phyloP scores from a whole-genome alignment of 2,888 invertebrate species.

The Eupithecia pulchellata region DNA sequence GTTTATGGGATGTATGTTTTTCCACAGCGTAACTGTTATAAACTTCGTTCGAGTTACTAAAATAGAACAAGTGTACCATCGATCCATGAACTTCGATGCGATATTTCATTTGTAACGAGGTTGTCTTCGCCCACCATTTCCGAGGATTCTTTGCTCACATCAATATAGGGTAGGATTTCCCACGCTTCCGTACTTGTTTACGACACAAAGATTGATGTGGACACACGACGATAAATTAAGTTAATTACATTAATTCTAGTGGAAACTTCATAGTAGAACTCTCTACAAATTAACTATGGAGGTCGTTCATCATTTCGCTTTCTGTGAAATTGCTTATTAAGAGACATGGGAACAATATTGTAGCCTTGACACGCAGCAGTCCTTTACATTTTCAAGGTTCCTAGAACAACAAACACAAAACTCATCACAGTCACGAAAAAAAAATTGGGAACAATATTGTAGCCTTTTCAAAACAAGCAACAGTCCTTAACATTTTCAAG shows the following conservation, averaged over 20 bases:
- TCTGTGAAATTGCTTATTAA: constrained; percentile 35
- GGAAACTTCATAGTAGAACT: constrained; percentile 46
- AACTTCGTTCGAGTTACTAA: background rate
- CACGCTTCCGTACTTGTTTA: constrained; percentile 2
- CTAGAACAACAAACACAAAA: too few relatives aligned
- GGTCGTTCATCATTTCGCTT: constrained; percentile 36
- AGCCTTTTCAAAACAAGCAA: too few relatives aligned
- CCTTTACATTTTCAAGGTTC: background rate
- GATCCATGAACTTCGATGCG: constrained; percentile 23
- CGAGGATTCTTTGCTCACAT: constrained; percentile 2
- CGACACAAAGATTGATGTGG: constrained; percentile 45
- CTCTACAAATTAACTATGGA: constrained; percentile 39
- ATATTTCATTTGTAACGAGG: constrained; percentile 29
- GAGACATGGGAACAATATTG: constrained; percentile 4
- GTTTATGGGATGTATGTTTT: constrained; percentile 4
- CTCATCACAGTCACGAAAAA: too few relatives aligned
- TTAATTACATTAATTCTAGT: constrained; percentile 55
- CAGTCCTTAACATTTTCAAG: too few relatives aligned
- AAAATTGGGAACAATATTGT: too few relatives aligned
- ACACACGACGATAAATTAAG: constrained; percentile 51
- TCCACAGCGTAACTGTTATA: background rate
- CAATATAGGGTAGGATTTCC: background rate
- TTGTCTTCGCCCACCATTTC: constrained; percentile 14
- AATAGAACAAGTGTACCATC: constrained; percentile 10
- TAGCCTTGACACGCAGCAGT: background rate